A percentile compares a stretch with the other conserved stretches of the same genome.
phyloP scores from a whole-genome alignment of 2,113 vertebrate species.

The Puntigrus tetrazona region DNA sequence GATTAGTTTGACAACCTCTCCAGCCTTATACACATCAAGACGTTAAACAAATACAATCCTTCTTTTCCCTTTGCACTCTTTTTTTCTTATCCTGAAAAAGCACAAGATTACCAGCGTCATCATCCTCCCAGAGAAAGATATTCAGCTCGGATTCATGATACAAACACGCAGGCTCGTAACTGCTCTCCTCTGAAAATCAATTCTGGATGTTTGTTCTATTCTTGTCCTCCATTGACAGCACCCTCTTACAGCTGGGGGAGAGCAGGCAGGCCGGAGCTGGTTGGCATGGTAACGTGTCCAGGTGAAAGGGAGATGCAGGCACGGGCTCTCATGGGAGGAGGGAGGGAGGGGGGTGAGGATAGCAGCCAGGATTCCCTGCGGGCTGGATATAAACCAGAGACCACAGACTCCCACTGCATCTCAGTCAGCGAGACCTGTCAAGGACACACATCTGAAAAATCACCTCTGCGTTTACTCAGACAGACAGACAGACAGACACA shows the following conservation, averaged over 20 bases:
- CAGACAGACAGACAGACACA: neutral
- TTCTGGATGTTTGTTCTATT: constrained; percentile 74
- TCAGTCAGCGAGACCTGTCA: neutral
- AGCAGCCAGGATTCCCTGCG: constrained; percentile 47
- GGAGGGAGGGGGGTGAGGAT: constrained; percentile 1
- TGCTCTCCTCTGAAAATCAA: constrained; percentile 70
- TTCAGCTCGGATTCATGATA: constrained; percentile 40
- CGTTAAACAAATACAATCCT: neutral
- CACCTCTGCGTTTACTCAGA: neutral
- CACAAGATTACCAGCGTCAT: neutral
- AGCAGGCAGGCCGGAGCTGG: constrained; percentile 71
- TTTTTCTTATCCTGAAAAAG: neutral
- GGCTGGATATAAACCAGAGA: constrained; percentile 40
- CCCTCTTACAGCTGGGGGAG: constrained; percentile 63
- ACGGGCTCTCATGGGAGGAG: constrained; percentile 56
- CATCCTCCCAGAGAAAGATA: constrained; percentile 10
- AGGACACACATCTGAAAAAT: constrained; percentile 16
- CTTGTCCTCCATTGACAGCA: constrained; percentile 72
- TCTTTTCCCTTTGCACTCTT: neutral
- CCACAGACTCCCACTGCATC: neutral
- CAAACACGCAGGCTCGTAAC: constrained; percentile 60
- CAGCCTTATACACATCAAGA: neutral
- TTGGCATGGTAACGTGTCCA: constrained; percentile 82
- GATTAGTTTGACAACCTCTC: constrained; percentile 28
- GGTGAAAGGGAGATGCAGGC: constrained; percentile 76